A percentile compares a stretch with the other conserved stretches of the same genome.
These are phyloP conservation scores for Sogatella furcifera DNA, from an alignment of 1,140 invertebrate genomes.

Conservation along the genomic window DNA sequence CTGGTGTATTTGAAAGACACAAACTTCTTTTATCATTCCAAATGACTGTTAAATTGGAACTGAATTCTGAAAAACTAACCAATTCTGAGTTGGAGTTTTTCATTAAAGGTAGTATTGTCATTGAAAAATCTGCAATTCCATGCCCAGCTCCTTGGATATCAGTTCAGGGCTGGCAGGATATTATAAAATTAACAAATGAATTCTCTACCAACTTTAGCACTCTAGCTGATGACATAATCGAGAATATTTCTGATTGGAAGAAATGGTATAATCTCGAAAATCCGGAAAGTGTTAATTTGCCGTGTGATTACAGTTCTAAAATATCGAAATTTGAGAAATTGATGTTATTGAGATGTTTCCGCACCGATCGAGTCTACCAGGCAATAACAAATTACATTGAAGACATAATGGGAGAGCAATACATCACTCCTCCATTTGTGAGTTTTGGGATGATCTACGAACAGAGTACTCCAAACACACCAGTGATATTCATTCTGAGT, in stretches of 20 bases:
- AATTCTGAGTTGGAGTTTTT: slow-evolving; percentile 80
- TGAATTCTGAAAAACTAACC: slow-evolving; percentile 45
- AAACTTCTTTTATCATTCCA: slow-evolving; percentile 84
- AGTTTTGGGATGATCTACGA: slow-evolving; percentile 60
- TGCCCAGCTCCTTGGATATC: slow-evolving; percentile 64
- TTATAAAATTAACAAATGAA: slow-evolving; percentile 54
- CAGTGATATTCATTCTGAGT: slow-evolving; percentile 78
- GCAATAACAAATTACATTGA: slow-evolving; percentile 69
- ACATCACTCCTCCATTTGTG: slow-evolving; percentile 70
- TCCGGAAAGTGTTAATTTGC: slow-evolving; percentile 57
- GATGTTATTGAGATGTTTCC: slow-evolving; percentile 75
- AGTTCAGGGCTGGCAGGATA: slow-evolving; percentile 63
- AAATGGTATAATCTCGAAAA: slow-evolving; percentile 73
- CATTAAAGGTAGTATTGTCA: slow-evolving; percentile 67
- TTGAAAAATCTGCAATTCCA: slow-evolving; percentile 55
- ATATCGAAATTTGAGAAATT: slow-evolving; percentile 59
- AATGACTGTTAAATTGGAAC: slow-evolving; percentile 72
- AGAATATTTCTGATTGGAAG: slow-evolving; percentile 52
- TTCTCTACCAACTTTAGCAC: slow-evolving; percentile 53
- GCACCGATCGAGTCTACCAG: slow-evolving; percentile 73
- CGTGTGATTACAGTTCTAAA: slow-evolving; percentile 51
- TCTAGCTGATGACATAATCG: slow-evolving; percentile 53
- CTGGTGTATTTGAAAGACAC: slow-evolving; percentile 81
- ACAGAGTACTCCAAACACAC: slow-evolving; percentile 63
- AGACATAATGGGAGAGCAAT: slow-evolving; percentile 71